Evolutionary conservation across 2,888 invertebrate species (phyloP).

Genomic region (Dynastes hyllus): DNA sequence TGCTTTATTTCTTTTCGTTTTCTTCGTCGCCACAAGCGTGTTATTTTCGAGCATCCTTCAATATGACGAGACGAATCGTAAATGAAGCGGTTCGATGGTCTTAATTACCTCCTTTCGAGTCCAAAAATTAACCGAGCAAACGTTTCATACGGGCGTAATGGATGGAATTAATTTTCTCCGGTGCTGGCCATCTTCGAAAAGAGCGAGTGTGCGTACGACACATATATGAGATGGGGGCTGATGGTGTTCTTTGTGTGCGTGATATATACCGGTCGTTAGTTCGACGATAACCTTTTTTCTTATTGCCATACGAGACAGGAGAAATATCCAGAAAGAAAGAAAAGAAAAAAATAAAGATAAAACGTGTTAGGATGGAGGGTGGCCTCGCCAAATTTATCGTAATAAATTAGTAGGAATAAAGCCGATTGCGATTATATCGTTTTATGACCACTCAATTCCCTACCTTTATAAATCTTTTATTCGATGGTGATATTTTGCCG

Average conservation of each 20-base stretch:
- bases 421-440: conserved; percentile 19
- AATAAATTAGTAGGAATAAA: conserved; percentile 11
- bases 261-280: conserved; percentile 38
- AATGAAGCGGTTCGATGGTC: conserved; percentile 31
- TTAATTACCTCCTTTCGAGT: conserved; percentile 28
- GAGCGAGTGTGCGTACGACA: conserved; percentile 18
- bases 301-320: conserved; percentile 20
- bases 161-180: conserved; percentile 33
- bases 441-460: conserved; percentile 2
- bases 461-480: conserved; percentile 27
- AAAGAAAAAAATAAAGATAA: not conserved
- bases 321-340: conserved; percentile 15
- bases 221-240: conserved; percentile 1
- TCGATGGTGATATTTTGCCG: not conserved
- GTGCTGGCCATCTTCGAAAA: conserved; percentile 17
- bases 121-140: conserved; percentile 36
- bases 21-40: not conserved
- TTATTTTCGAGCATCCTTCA: conserved; percentile 33
- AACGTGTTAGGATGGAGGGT: conserved; percentile 15
- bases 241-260: conserved; percentile 20
- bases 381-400: conserved; percentile 29
- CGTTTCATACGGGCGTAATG: conserved; percentile 25
- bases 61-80: conserved; percentile 44
- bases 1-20: not conserved
- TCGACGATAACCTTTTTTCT: conserved; percentile 38